A percentile compares a stretch with the other conserved stretches of the same genome.
phyloP scores from a whole-genome alignment of 2,113 vertebrate species.

The Odobenus rosmarus region DNA sequence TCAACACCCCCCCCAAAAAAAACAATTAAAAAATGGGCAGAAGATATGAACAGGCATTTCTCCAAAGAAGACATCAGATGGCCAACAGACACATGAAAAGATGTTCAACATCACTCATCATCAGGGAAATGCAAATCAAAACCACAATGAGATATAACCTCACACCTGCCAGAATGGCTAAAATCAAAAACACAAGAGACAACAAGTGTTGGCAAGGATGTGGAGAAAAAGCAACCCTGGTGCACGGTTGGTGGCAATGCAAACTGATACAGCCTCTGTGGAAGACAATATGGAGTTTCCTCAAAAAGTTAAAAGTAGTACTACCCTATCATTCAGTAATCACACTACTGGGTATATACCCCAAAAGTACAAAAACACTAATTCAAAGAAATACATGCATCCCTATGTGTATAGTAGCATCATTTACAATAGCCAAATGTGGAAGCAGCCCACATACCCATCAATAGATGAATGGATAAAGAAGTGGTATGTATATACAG shows the following conservation, averaged over 20 bases:
- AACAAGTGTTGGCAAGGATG: neutral
- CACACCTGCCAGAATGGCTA: neutral
- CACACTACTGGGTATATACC: neutral
- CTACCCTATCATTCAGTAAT: neutral
- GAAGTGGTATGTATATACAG: neutral
- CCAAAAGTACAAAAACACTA: neutral
- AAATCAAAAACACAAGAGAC: neutral
- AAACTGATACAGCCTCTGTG: neutral
- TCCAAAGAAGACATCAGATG: neutral
- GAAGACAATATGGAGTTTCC: neutral
- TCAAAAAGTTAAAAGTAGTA: neutral
- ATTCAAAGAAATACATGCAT: neutral
- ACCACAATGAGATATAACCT: neutral
- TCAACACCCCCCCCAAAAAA: neutral
- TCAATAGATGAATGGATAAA: neutral
- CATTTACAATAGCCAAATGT: neutral
- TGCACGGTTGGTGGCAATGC: neutral
- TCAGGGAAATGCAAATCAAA: neutral
- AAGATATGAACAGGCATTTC: neutral
- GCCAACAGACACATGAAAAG: neutral
- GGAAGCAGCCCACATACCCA: neutral
- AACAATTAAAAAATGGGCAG: neutral
- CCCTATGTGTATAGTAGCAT: neutral
- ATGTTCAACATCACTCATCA: neutral
- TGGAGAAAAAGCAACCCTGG: too few species aligned